Conservation (phyloP, 2,888 invertebrate species). For the Bedellia somnulentella region DNA sequence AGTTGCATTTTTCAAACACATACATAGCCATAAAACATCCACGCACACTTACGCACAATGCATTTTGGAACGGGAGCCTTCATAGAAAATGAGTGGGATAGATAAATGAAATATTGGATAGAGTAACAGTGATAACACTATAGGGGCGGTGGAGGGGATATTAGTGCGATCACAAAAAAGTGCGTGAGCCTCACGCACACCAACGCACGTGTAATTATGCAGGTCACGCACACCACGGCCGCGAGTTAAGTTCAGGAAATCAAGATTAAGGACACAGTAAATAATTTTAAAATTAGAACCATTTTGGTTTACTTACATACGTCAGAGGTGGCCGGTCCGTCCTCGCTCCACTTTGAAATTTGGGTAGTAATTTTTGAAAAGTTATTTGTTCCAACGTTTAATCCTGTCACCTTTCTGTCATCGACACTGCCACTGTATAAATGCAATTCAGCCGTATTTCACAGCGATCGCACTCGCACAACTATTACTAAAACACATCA, state of each 20-base stretch:
- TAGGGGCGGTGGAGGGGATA: constrained; percentile 37
- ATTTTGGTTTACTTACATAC: constrained; percentile 47
- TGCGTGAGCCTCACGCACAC: constrained; percentile 46
- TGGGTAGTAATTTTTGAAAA: constrained; percentile 56
- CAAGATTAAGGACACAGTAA: constrained; percentile 20
- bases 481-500: constrained; percentile 38
- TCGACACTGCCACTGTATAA: constrained; percentile 33
- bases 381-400: constrained; percentile 35
- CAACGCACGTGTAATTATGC: constrained; percentile 19
- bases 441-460: constrained; percentile 35
- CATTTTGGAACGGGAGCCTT: constrained; percentile 23
- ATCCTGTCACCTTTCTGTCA: constrained; percentile 35
- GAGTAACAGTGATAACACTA: no score
- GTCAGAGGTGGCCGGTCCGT: constrained; percentile 56
- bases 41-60: constrained; percentile 26
- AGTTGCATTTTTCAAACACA: constrained; percentile 53
- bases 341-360: constrained; percentile 60
- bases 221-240: constrained; percentile 22
- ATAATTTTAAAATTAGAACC: neutral
- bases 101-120: constrained; percentile 34
- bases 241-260: constrained; percentile 24
- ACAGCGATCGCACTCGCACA: constrained; percentile 40
- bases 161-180: constrained; percentile 47
- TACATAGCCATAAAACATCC: constrained; percentile 19
- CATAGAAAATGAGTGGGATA: constrained; percentile 59